Conservation (phyloP, 1,140 invertebrate genomes). For the Telenomus remus region DNA sequence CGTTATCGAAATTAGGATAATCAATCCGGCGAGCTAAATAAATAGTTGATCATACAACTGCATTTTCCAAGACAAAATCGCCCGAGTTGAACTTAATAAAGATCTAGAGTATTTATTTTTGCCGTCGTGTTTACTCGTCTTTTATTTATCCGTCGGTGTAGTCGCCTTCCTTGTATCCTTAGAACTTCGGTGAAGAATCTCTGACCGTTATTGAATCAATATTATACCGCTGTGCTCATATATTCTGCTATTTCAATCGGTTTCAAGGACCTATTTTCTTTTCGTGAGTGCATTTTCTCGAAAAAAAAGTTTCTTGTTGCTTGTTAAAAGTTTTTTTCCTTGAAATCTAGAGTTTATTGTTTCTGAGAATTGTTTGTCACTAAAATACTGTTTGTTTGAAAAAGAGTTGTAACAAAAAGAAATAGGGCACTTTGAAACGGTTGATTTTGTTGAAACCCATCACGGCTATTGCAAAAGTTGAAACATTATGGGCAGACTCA, state of each 20-base stretch:
- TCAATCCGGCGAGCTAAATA: too few relatives aligned
- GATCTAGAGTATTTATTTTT: constrained; percentile 47
- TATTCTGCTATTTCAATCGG: too few relatives aligned
- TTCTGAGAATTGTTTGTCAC: too few relatives aligned
- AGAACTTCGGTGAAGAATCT: constrained; percentile 62
- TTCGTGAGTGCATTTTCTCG: constrained; percentile 11
- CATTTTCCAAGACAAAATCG: background rate
- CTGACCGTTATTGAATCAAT: constrained; percentile 71
- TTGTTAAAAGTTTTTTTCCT: too few relatives aligned
- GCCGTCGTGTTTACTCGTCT: constrained; percentile 26
- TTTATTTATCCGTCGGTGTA: constrained; percentile 38
- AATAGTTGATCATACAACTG: too few relatives aligned
- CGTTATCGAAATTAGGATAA: too few relatives aligned
- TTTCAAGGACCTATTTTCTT: constrained; percentile 61
- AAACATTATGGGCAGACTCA: constrained; percentile 20
- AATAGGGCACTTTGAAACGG: constrained; percentile 5
- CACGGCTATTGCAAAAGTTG: constrained; percentile 3
- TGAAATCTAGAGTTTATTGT: too few relatives aligned
- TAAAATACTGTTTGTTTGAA: too few relatives aligned
- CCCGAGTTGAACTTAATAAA: constrained; percentile 30
- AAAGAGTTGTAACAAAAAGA: too few relatives aligned
- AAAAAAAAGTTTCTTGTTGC: too few relatives aligned
- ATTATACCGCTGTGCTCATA: constrained; percentile 53
- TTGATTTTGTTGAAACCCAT: too few relatives aligned
- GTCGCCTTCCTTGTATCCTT: constrained; percentile 30